phyloP scores from a whole-genome alignment of 2,797 vertebrate genomes.

The Arctocebus calabarensis region DNA sequence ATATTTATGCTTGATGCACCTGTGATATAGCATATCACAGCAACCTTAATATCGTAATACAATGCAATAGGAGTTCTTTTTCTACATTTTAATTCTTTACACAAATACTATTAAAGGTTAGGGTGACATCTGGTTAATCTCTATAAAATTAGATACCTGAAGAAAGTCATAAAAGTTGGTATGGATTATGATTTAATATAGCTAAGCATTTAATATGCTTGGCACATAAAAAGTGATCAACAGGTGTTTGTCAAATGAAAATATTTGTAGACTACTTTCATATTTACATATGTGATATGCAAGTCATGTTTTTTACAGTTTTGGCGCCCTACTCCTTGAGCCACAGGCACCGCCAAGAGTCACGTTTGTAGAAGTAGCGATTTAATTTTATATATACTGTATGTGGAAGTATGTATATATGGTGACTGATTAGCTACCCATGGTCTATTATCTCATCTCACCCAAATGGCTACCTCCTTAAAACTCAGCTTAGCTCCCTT shows the following conservation, averaged over 20 bases:
- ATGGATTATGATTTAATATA: not conserved
- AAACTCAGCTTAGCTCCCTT: not conserved
- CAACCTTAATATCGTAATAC: slow-evolving; percentile 9
- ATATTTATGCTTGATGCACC: not conserved
- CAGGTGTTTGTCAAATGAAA: not conserved
- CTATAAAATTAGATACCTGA: not conserved
- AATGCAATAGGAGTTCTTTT: not conserved
- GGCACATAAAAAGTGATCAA: not conserved
- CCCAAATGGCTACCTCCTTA: not conserved
- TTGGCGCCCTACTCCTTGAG: too few species aligned
- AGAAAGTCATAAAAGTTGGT: not conserved
- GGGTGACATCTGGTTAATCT: not conserved
- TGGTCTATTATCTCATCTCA: not conserved
- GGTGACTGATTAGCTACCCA: not conserved
- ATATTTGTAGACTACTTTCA: not conserved
- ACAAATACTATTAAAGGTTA: not conserved
- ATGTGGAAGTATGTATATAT: not conserved
- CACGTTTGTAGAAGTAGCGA: not conserved
- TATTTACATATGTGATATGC: not conserved
- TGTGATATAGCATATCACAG: not conserved
- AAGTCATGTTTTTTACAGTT: not conserved
- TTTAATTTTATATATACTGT: not conserved
- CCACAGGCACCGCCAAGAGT: not conserved
- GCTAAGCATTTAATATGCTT: not conserved
- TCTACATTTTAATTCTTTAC: slow-evolving; percentile 23